Base-by-base conservation (phyloP, 2,888 invertebrate genomes). In the Drosophila quinaria region DNA sequence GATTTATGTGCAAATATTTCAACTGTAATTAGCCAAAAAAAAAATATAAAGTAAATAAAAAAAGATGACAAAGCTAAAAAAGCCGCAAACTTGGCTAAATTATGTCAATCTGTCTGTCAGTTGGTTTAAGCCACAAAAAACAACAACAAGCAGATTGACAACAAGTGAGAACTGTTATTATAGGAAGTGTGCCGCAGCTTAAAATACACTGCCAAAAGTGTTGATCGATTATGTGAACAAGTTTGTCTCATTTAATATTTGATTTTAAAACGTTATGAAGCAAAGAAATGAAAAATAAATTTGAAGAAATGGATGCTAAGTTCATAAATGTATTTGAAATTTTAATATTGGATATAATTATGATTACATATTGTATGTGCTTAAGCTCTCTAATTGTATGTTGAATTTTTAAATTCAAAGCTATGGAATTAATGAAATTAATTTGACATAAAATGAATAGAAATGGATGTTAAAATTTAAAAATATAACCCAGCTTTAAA, bases 61-160 rank as follows among this genome's bases (percentile, higher is more conserved):
- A 58, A 9, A 46, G 29, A 58, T 35, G 29, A 42, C 61, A 61
- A 51, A 52, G 41, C 19, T 35, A 35, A 37, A 61, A 61, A 61
- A 61, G 52, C 39, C 33, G 63, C 68, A 60, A 62, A 62, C 37
- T 46, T 62, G 79, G 51, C 79, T 65, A 80, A 79, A 80, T 58
- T 62, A 63, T 79, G 83, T 61, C 83, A 70, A 56, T 78, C 52
- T 62, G 61, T 47, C 59, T 56, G 11, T 29, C 19, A 54, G 52
- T 17, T 11, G 19, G 47, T n/a, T n/a, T 29, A 15, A 33, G 47
- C 33, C 51, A 37, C 19, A 47, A 63, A 17, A 13, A 71, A 29
- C 15, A 39, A 51, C 9, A 56, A 35, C 33, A n/a, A 17, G 19
- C 11, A 56, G 31, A 17, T 19, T 9, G 33, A 37, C 25, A 60